A percentile compares a stretch with the other conserved stretches of the same genome.
phyloP scores from a whole-genome alignment of 2,113 vertebrate species.

The Oncorhynchus mykiss region DNA sequence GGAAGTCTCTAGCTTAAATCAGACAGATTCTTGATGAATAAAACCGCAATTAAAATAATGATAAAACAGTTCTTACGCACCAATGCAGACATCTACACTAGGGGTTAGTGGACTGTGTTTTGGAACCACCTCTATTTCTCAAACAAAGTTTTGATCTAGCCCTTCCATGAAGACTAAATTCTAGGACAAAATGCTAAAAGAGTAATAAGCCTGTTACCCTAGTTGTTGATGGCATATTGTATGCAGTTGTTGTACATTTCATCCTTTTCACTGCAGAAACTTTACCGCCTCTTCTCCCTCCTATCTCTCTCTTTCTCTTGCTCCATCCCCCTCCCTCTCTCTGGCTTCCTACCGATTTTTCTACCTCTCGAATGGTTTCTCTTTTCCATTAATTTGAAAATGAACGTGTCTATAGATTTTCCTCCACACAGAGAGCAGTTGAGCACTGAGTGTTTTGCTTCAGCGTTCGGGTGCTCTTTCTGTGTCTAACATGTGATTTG shows the following conservation, averaged over 20 bases:
- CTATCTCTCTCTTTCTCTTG: not conserved
- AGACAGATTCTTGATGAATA: too few species aligned
- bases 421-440: too few species aligned
- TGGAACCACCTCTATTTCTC: too few species aligned
- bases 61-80: too few species aligned
- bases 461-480: slow-evolving; percentile 9
- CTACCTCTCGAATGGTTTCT: not conserved
- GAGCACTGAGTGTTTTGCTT: slow-evolving; percentile 9
- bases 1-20: too few species aligned
- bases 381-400: not conserved
- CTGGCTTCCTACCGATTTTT: not conserved
- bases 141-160: too few species aligned
- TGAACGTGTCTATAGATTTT: not conserved
- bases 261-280: not conserved
- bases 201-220: not conserved
- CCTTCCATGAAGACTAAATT: not conserved
- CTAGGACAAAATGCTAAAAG: not conserved
- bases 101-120: too few species aligned
- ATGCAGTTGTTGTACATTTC: not conserved
- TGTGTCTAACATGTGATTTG: slow-evolving; percentile 17
- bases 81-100: too few species aligned
- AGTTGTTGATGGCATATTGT: not conserved
- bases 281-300: too few species aligned
- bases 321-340: not conserved
- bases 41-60: too few species aligned